A percentile compares a stretch with the other conserved stretches of the same genome.
Evolutionary conservation across 2,797 vertebrate species (phyloP).

Genomic region (Cossypha dichroa): DNA sequence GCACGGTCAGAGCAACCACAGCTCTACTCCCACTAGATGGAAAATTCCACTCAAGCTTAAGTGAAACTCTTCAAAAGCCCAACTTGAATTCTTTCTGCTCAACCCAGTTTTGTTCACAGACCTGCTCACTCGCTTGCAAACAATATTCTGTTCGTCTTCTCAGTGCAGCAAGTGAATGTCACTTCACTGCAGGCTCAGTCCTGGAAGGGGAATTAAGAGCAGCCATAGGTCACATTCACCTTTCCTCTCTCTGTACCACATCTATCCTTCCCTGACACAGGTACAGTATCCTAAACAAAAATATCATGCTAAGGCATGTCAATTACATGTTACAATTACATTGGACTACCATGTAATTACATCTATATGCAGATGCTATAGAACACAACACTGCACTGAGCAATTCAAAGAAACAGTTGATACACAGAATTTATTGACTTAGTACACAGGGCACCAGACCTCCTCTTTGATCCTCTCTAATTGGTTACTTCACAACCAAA

Average conservation of each 20-base stretch:
- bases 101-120: constrained; percentile 10
- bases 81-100: constrained; percentile 44
- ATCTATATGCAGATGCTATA: background rate
- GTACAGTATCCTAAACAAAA: background rate
- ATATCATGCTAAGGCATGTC: background rate
- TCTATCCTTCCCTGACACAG: background rate
- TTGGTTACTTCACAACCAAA: background rate
- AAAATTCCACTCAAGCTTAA: constrained; percentile 71
- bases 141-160: background rate
- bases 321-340: background rate
- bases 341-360: background rate
- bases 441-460: background rate
- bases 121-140: background rate
- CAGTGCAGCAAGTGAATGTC: background rate
- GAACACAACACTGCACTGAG: background rate
- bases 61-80: constrained; percentile 33
- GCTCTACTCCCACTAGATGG: constrained; percentile 55
- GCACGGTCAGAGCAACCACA: constrained; percentile 55
- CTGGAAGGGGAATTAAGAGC: background rate
- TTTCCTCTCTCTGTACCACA: background rate
- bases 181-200: background rate
- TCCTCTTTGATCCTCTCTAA: background rate
- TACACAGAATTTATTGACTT: background rate
- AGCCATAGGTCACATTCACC: background rate
- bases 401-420: background rate